Base-by-base conservation (phyloP, 2,113 vertebrate genomes). In the Azemiops feae region DNA sequence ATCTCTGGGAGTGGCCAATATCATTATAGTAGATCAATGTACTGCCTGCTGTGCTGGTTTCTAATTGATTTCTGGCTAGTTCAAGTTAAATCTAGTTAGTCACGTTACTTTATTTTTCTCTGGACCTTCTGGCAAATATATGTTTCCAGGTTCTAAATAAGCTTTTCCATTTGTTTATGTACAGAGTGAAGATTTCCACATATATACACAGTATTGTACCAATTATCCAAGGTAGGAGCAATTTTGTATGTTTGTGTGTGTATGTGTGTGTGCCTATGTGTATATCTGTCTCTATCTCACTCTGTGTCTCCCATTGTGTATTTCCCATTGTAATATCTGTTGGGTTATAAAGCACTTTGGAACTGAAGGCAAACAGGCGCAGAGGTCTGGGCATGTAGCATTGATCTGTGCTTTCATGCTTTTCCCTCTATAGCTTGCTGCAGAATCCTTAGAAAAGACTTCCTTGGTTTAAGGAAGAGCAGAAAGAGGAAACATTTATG, bases 171-270 rank as follows among this genome's bases (percentile, higher is more conserved):
- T 50, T 60, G 53, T 54, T 93, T 92, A 18, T 90, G 43, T 47
- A 86, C 97, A 99, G 99, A 99, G 99, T 97, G 98, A 99, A 98
- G 99, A 99, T 90, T 99, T 99, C 97, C 99, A 99, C 96, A 98
- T 99, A 95, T 99, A 99, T 88, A 99, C 99, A 0, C 98, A 99
- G 96, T 99, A 99, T 95, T 99, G 99, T 97, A 99, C 99, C 91
- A 99, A 99, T 97, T 99, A 99, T 90, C 99, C 99, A 88, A 98
- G 98, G 99, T 98, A 98, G 6, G 97, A 50, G 30, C 85, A 10
- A 30, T 85, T 85, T 0, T 0, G 81, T 95, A 16, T 85, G 3
- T 91, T 23, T 45, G 55, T 47, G 7, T 57, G 12, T 45, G 74
- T 47, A 3, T 57, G 22, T 18, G 14, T 74, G 55, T 85, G 30